Conservation (phyloP, 2,113 vertebrate genomes). For the Vulpes ferrilata region DNA sequence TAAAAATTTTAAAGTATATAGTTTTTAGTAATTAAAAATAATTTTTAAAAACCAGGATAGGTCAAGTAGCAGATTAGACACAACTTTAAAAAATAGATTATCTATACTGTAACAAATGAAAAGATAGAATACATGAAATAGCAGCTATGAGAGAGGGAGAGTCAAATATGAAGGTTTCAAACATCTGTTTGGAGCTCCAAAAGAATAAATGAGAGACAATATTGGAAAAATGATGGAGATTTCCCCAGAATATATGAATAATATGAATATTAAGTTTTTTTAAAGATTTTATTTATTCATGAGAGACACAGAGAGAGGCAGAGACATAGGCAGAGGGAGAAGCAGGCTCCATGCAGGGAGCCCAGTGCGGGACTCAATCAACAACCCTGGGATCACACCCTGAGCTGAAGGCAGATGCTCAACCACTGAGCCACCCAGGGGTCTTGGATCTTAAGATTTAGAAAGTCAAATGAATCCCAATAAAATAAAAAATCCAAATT, state of each 20-base stretch:
- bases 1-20: not conserved
- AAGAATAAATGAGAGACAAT: conserved; percentile 34
- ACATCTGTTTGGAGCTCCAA: not conserved
- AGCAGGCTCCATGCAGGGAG: too few relatives aligned
- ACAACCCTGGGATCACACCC: too few relatives aligned
- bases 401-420: too few relatives aligned
- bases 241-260: conserved; percentile 39
- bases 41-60: not conserved
- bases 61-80: not conserved
- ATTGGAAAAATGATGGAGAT: conserved; percentile 5
- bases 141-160: not conserved
- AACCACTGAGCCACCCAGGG: too few relatives aligned
- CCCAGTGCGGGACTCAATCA: too few relatives aligned
- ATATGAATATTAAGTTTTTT: not conserved
- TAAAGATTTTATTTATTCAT: too few relatives aligned
- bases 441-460: not conserved
- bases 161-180: conserved; percentile 26
- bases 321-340: too few relatives aligned
- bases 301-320: too few relatives aligned
- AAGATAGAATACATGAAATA: conserved; percentile 22
- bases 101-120: not conserved
- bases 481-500: conserved; percentile 42
- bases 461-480: conserved; percentile 6
- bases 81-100: conserved; percentile 9
- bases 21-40: conserved; percentile 47